Evolutionary conservation across 64 coral and sea anemone species (phyloP).

Genomic region (Dendrophyllia cribrosa): DNA sequence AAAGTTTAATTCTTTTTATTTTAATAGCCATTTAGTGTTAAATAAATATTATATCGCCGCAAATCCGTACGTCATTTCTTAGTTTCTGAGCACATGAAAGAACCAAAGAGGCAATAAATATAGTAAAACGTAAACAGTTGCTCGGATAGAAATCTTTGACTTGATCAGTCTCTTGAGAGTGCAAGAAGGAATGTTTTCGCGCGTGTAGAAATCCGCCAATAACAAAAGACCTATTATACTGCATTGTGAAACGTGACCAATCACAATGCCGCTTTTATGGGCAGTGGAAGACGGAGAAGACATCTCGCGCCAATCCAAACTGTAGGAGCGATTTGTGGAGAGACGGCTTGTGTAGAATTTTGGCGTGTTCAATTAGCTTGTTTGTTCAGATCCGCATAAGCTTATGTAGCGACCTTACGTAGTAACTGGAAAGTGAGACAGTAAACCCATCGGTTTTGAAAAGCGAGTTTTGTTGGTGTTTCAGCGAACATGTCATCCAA

Average conservation of each 20-base stretch:
- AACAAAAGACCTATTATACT: slow-evolving; percentile 3
- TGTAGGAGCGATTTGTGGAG: no score
- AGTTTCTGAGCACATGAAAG: background rate
- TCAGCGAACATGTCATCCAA: slow-evolving; percentile 73
- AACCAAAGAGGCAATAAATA: background rate
- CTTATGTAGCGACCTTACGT: background rate
- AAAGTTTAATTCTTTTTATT: background rate
- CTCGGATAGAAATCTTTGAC: background rate
- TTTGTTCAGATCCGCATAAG: background rate
- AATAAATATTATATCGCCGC: background rate
- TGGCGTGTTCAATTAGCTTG: background rate
- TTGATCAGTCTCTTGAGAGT: background rate
- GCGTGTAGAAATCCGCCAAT: slow-evolving; percentile 42
- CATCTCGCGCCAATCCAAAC: background rate
- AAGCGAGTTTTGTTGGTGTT: background rate
- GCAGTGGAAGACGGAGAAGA: background rate
- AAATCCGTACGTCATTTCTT: background rate
- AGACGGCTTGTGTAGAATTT: background rate
- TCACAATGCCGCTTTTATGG: slow-evolving; percentile 25
- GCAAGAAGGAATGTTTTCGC: slow-evolving; percentile 18
- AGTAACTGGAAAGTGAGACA: background rate
- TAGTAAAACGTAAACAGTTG: slow-evolving; percentile 9
- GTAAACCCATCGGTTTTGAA: background rate
- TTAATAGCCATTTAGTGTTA: background rate
- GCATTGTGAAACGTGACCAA: background rate